Conservation (phyloP, 2,113 vertebrate species). For the Mus spicilegus region DNA sequence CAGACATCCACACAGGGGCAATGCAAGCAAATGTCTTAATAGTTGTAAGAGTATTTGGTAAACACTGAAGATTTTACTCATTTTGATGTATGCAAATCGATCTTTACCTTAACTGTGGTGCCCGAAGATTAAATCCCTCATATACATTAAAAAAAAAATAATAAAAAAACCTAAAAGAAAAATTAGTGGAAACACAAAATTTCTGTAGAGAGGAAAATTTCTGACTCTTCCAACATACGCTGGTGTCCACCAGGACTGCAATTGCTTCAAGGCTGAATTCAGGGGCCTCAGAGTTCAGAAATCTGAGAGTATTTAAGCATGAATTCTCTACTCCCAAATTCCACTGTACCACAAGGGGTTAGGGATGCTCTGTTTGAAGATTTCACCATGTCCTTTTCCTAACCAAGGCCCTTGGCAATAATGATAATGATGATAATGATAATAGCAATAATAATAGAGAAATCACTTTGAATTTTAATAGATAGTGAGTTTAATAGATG, state of each 20-base stretch:
- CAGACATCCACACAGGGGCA: neutral
- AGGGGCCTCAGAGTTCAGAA: conserved; percentile 66
- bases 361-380: conserved; percentile 86
- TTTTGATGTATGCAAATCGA: neutral
- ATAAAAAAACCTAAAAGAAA: neutral
- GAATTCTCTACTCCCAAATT: conserved; percentile 79
- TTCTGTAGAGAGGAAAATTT: neutral
- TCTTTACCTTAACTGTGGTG: neutral
- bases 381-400: conserved; percentile 23
- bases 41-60: neutral
- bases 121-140: neutral
- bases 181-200: conserved; percentile 10
- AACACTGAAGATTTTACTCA: neutral
- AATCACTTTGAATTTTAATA: conserved; percentile 70
- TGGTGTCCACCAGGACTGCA: neutral
- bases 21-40: neutral
- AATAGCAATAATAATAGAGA: neutral
- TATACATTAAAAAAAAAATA: conserved; percentile 41
- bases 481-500: conserved; percentile 76
- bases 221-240: neutral
- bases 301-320: conserved; percentile 61
- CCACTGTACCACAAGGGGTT: conserved; percentile 88
- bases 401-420: conserved; percentile 40
- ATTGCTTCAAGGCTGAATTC: conserved; percentile 54
- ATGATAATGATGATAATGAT: neutral